Percentiles rank a stretch among this genome's conserved stretches.
These are phyloP conservation scores for Agriotes lineatus DNA, from an alignment of 2,888 invertebrate genomes.

Conservation along the genomic window DNA sequence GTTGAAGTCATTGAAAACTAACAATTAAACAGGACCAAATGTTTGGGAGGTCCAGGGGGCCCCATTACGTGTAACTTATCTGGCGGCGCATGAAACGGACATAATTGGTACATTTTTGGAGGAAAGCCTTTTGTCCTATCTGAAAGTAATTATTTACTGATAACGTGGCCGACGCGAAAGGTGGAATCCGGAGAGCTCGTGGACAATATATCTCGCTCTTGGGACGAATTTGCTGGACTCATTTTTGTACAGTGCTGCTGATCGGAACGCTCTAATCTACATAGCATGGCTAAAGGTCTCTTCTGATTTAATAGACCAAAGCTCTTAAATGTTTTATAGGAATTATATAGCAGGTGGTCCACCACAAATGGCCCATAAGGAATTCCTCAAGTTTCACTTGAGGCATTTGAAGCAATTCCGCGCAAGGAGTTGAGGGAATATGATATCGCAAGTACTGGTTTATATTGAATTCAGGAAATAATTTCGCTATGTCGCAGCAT, in stretches of 20 bases:
- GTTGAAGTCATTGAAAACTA: constrained; percentile 9
- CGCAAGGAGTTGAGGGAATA: not conserved
- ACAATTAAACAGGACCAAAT: constrained; percentile 5
- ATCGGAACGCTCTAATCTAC: constrained; percentile 7
- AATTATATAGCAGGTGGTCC: constrained; percentile 19
- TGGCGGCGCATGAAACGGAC: constrained; percentile 28
- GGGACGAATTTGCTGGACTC: not conserved
- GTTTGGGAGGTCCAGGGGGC: constrained; percentile 22
- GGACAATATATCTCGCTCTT: constrained; percentile 8
- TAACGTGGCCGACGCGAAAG: constrained; percentile 12
- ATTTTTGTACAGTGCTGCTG: not conserved
- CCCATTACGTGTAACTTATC: constrained; percentile 17
- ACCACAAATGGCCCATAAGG: constrained; percentile 2
- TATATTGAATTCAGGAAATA: too few relatives aligned
- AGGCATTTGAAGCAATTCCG: not conserved
- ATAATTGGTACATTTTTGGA: constrained; percentile 29
- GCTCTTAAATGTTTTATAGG: constrained; percentile 16
- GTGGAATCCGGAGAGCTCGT: not conserved
- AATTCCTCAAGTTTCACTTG: not conserved
- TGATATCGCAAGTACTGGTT: too few relatives aligned
- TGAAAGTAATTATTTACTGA: constrained; percentile 29
- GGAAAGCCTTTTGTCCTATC: constrained; percentile 22
- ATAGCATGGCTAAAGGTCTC: constrained; percentile 10
- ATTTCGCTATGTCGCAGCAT: too few relatives aligned
- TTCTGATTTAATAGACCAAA: constrained; percentile 15